Evolutionary conservation across 1,140 invertebrate genomes (phyloP).

Genomic region (Palaemon carinicauda): DNA sequence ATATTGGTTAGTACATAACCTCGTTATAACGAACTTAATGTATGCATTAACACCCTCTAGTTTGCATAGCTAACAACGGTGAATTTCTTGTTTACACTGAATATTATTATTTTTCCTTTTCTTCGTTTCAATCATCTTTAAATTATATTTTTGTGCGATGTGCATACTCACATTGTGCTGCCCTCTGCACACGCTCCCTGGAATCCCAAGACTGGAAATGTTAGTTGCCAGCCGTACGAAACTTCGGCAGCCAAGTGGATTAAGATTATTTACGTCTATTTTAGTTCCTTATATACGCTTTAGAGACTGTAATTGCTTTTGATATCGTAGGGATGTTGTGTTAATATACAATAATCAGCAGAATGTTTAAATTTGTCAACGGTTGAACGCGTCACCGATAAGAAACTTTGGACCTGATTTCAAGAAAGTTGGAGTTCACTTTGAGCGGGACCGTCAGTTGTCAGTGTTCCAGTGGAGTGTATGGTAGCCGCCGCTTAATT

Average conservation of each 20-base stretch:
- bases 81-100: too few species aligned
- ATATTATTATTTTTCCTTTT: too few species aligned
- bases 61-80: too few species aligned
- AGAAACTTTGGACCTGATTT: neutral
- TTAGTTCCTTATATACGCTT: neutral
- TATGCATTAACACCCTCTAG: too few species aligned
- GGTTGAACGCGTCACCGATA: neutral
- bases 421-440: neutral
- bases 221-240: conserved; percentile 21
- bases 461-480: neutral
- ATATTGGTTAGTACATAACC: too few species aligned
- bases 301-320: neutral
- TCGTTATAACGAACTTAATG: too few species aligned
- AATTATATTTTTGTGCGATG: too few species aligned
- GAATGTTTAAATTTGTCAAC: neutral
- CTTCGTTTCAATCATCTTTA: too few species aligned
- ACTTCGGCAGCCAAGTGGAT: neutral
- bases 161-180: neutral
- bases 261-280: neutral
- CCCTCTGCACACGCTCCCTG: neutral
- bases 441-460: neutral
- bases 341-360: neutral
- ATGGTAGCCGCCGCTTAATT: neutral
- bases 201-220: conserved; percentile 34
- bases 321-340: neutral